Evolutionary conservation across 2,113 vertebrate species (phyloP), one percentile per base, ranked within the genome.

Genomic region (Cariama cristata): DNA sequence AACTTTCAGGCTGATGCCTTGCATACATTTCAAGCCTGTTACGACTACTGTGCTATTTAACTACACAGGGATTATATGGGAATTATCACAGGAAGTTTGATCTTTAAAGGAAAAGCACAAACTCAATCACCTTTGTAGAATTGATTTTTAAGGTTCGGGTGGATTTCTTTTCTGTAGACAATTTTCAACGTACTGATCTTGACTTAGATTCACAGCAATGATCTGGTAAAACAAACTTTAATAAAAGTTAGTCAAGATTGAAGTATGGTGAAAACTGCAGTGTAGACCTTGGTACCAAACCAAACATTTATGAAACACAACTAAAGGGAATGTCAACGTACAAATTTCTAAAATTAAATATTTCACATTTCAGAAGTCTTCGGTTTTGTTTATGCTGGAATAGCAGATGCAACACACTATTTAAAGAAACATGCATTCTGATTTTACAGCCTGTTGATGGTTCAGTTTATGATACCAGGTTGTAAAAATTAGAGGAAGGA

Each of bases 81-180:
- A 95, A 95, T 95, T 96, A 93, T 71, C 66, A 75, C 69, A 97
- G 93, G 94, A 97, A 97, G 95, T 82, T 91, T 97, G 93, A 96
- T 96, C 91, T 93, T 94, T 89, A 92, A 91, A 94, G 87, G 55
- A 89, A 90, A 92, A 91, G 60, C 52, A 94, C 82, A 93, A 84
- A 79, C 47, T 90, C 55, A 56, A 92, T 68, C 76, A 75, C 76
- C 79, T 92, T 62, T 84, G 55, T 47, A 84, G 79, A 95, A 93
- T 1, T 77, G 72, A 94, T 94, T 94, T 85, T 84, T 86, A 94
- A 91, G 64, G 52, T 75, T 75, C 24, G 17, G 16, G 38, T 75
- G n/a, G 50, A 76, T 82, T 93, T 93, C 35, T 88, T 93, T 74
- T 80, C 72, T 73, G 79, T 32, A 74, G 64, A 68, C 24, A 53